Evolutionary conservation across 2,888 invertebrate species (phyloP).

Genomic region (Asteroscopus sphinx): DNA sequence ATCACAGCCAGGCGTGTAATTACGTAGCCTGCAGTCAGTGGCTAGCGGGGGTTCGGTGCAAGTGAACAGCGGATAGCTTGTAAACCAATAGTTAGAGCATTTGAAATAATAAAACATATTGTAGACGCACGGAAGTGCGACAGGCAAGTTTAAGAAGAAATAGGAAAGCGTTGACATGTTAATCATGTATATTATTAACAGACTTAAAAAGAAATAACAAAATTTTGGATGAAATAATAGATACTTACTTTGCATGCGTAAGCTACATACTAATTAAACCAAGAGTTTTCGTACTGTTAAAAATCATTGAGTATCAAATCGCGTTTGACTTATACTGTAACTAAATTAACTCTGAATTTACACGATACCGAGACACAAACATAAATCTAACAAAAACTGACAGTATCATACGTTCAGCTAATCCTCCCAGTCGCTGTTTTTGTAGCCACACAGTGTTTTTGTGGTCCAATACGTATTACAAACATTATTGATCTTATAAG

Average conservation of each 20-base stretch:
- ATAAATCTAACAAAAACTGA: constrained; percentile 48
- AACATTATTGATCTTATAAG: constrained; percentile 16
- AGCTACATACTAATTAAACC: too few relatives aligned
- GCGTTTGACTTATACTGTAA: background rate
- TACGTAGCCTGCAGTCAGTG: constrained; percentile 13
- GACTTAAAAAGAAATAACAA: too few relatives aligned
- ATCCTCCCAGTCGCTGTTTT: constrained; percentile 38
- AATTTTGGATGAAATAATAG: too few relatives aligned
- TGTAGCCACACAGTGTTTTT: constrained; percentile 30
- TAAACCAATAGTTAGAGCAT: too few relatives aligned
- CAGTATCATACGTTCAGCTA: constrained; percentile 28
- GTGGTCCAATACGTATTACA: constrained; percentile 31
- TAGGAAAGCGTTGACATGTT: too few relatives aligned
- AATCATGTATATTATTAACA: too few relatives aligned
- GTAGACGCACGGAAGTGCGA: background rate
- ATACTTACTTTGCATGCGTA: too few relatives aligned
- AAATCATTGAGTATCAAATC: background rate
- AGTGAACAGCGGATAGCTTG: background rate
- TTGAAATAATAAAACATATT: background rate
- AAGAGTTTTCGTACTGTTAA: too few relatives aligned
- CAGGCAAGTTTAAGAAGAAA: background rate
- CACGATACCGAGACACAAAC: constrained; percentile 15
- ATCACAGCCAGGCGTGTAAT: constrained; percentile 20
- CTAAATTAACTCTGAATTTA: constrained; percentile 16
- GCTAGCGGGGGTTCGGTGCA: background rate